phyloP scores from a whole-genome alignment of 2,797 vertebrate genomes.

The Scolopax bukidnonensis region DNA sequence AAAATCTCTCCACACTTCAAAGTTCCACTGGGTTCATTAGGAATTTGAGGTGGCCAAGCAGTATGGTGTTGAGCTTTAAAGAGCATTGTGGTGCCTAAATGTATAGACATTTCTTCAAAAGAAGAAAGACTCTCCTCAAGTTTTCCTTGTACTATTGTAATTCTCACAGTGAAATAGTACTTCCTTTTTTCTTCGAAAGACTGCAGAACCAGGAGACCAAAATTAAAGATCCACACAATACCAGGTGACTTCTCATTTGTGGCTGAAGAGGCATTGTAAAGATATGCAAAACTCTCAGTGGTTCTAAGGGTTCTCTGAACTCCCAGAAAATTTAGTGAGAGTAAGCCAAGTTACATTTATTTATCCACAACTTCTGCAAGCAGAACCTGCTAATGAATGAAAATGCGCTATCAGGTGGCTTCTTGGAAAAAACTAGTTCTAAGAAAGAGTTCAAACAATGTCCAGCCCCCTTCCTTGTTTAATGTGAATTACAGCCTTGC shows the following conservation, averaged over 20 bases:
- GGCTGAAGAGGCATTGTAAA: not conserved
- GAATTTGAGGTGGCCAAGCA: not conserved
- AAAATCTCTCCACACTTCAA: not conserved
- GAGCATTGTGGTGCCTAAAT: not conserved
- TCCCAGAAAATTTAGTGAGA: not conserved
- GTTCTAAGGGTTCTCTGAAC: not conserved
- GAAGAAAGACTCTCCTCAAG: not conserved
- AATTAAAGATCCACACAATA: not conserved
- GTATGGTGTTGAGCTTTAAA: not conserved
- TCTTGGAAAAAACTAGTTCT: not conserved
- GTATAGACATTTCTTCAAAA: not conserved
- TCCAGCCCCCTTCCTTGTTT: not conserved
- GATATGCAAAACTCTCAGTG: not conserved
- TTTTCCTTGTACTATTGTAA: not conserved
- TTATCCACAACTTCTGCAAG: not conserved
- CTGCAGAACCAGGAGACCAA: not conserved
- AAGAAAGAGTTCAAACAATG: not conserved
- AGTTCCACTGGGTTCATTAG: not conserved
- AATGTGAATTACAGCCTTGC: slow-evolving; percentile 41
- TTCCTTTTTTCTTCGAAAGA: not conserved
- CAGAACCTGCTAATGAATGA: not conserved
- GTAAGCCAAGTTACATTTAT: not conserved
- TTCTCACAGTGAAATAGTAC: not conserved
- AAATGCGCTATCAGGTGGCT: not conserved
- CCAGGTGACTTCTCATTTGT: not conserved